Conservation (phyloP, 2,888 invertebrate genomes). For the Polydrusus pterygomalis region DNA sequence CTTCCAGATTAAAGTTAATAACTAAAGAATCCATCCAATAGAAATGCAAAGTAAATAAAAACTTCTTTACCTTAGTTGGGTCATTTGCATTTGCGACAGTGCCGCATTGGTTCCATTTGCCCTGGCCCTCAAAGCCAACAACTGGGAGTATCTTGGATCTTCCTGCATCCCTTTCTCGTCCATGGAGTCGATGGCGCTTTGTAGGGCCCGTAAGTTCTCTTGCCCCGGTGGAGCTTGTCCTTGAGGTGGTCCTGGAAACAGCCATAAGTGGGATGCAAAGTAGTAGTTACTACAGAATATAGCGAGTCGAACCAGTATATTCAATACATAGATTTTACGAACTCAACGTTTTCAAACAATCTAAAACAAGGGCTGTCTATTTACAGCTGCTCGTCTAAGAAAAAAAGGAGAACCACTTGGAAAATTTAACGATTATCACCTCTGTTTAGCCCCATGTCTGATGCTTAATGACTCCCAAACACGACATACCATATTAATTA, state of each 20-base stretch:
- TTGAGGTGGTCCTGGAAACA: constrained; percentile 56
- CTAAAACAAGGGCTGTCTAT: too few species aligned
- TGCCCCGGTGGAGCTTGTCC: constrained; percentile 56
- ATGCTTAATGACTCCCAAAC: too few species aligned
- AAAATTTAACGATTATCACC: too few species aligned
- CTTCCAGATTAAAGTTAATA: too few species aligned
- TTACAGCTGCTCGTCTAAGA: too few species aligned
- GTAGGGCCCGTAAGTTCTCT: constrained; percentile 82
- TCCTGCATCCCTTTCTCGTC: constrained; percentile 95
- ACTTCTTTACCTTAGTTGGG: constrained; percentile 82
- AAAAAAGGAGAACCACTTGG: too few species aligned
- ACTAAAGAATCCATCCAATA: too few species aligned
- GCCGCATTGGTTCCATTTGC: constrained; percentile 67
- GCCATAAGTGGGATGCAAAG: constrained; percentile 40
- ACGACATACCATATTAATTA: too few species aligned
- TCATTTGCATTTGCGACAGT: constrained; percentile 86
- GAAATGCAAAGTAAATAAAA: neutral
- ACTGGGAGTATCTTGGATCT: constrained; percentile 92
- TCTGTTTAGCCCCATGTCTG: too few species aligned
- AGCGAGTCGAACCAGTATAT: too few species aligned
- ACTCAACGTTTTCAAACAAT: too few species aligned
- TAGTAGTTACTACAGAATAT: neutral
- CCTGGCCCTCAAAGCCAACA: constrained; percentile 88
- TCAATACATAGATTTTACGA: too few species aligned
- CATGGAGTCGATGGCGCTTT: constrained; percentile 94